Evolutionary conservation across 2,888 invertebrate species (phyloP), one percentile per base, ranked within the genome.

Genomic region (Calameuta idolon): DNA sequence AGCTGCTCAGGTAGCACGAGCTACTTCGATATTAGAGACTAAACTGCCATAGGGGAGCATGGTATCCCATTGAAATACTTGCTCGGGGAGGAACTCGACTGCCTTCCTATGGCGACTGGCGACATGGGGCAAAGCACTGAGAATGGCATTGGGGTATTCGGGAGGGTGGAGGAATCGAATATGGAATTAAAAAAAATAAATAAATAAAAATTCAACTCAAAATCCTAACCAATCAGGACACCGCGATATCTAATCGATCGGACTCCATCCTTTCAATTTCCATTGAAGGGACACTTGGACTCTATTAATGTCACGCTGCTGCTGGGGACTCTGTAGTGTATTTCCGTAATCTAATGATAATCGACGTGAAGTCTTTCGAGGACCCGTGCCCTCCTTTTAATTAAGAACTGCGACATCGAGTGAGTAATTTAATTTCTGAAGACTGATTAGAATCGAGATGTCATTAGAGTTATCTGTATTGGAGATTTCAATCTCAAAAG

Each of bases 1-100:
- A 90, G 90, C 90, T 90, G 90, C 89, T 88, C 89, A 90, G 90
- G 90, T 90, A 87, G 87, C 90, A 88, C 89, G 90, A 88, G 89
- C 90, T 90, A 88, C 89, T 88, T 86, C 85, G 86, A 89, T 86
- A 88, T 89, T 89, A 37, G 37, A 76, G 34, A 34, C 71, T 71
- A 71, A 71, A 71, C 71, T 71, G 23, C 71, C 71, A 34, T 33
- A 31, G 71, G 71, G 71, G 71, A 34, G 71, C 34, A 34, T 71
- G 71, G 33, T 31, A 31, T 12, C 71, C 73, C 77, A 86, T 83
- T 86, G 85, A 85, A 85, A 78, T 74, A 75, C 76, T 77, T 79
- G 85, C 80, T 84, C 85, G 85, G 85, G 83, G 85, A 84, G 87
- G 86, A 84, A 85, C 85, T 82, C 83, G 86, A 83, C 83, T 83